Evolutionary conservation across 1,140 invertebrate genomes (phyloP), one percentile per base, ranked within the genome.

Genomic region (Marisa cornuarietis): DNA sequence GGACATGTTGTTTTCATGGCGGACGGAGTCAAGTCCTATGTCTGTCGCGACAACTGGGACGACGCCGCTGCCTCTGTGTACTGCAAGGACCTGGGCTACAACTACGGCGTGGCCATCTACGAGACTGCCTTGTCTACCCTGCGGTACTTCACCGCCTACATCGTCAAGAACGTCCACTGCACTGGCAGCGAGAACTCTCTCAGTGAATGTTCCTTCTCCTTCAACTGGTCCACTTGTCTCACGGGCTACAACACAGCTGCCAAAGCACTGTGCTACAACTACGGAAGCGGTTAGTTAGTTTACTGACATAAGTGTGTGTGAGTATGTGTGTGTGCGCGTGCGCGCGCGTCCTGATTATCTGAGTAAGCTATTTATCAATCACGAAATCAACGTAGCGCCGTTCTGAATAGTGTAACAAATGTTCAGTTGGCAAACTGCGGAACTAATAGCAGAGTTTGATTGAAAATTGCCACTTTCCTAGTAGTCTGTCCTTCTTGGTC

Each of bases 1-100:
- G 61, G 74, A 11, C 13, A 66, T 14, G 74, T 76, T 31, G 4
- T 66, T 14, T 42, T 4, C 90, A 92, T 78, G 94, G 93, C 93
- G 61, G 74, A 76, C 62, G 74, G 74, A 7, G 11, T 76, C 94
- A 94, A 3, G 93, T 93, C 82, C 9, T 49, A 18, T 14, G 92
- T 96, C 20, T 95, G 95, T 87, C 94, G 95, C 85, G 94, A 95
- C 84, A 92, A 93, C 76, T 95, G 95, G 83, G 93, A 93, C 1
- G 88, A 95, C 65, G 92, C 89, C 26, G 93, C 94, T 81, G 95
- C 94, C 3, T 90, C 93, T 82, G 92, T 96, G 0, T 91, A 94
- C 31, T 95, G 95, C 84, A 92, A 91, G 65, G 93, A 95, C 86
- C 85, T 95, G 31, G 95, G 94, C 93, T 85, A 31, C 66, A 24